phyloP scores from a whole-genome alignment of 2,113 vertebrate species.

The Plecotus auritus region DNA sequence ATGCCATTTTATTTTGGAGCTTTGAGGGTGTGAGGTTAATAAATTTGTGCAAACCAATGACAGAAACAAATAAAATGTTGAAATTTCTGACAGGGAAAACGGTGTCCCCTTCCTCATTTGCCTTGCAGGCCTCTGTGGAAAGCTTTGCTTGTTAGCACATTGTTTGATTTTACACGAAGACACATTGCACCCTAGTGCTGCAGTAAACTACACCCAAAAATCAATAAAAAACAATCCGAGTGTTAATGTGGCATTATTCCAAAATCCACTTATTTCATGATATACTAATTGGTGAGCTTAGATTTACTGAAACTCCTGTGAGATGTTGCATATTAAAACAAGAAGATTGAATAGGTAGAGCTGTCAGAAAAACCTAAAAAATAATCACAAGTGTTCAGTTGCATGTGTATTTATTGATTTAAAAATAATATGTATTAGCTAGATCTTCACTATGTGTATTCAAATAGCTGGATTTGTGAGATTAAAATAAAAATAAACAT shows the following conservation, averaged over 20 bases:
- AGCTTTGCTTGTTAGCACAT: slow-evolving; percentile 32
- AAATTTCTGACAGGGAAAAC: not conserved
- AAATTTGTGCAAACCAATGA: not conserved
- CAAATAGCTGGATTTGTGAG: not conserved
- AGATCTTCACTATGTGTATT: not conserved
- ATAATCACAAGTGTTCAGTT: not conserved
- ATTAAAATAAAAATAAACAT: slow-evolving; percentile 40
- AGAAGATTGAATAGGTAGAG: not conserved
- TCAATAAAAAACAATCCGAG: slow-evolving; percentile 23
- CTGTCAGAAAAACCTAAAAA: not conserved
- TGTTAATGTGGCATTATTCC: not conserved
- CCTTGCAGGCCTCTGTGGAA: not conserved
- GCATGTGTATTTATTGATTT: not conserved
- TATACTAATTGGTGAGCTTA: slow-evolving; percentile 11
- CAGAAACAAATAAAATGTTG: not conserved
- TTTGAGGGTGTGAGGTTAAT: not conserved
- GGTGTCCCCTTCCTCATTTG: not conserved
- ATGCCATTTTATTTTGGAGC: not conserved
- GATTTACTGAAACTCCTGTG: not conserved
- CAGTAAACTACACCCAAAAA: not conserved
- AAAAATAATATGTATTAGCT: not conserved
- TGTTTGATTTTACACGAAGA: slow-evolving; percentile 22
- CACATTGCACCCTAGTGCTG: not conserved
- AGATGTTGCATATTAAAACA: not conserved
- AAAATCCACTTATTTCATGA: slow-evolving; percentile 29